Conservation (phyloP, 2,113 vertebrate species). For the Nannobrachium achirus region DNA sequence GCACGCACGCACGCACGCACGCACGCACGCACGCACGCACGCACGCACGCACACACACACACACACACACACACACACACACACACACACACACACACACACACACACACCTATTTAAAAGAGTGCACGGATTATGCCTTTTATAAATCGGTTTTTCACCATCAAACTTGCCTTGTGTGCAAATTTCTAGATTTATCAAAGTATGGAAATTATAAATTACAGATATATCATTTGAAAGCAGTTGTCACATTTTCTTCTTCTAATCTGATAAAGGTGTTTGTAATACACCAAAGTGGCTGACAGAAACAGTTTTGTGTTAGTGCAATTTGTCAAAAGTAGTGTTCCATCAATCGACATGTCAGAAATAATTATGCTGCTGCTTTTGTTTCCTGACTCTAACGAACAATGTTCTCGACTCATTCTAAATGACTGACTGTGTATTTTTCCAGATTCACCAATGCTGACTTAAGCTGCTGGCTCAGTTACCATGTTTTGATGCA, state of each 20-base stretch:
- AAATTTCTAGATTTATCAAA: slow-evolving; percentile 60
- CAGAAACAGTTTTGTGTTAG: slow-evolving; percentile 70
- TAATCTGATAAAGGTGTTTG: slow-evolving; percentile 58
- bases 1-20: too few species aligned
- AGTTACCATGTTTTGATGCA: slow-evolving; percentile 62
- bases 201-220: slow-evolving; percentile 58
- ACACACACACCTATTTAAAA: slow-evolving; percentile 10
- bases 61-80: too few species aligned
- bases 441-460: slow-evolving; percentile 68
- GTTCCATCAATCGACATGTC: slow-evolving; percentile 77
- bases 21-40: too few species aligned
- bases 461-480: slow-evolving; percentile 54
- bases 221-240: slow-evolving; percentile 65
- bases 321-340: slow-evolving; percentile 71
- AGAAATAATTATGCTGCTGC: slow-evolving; percentile 73
- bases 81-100: too few species aligned
- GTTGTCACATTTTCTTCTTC: slow-evolving; percentile 55
- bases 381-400: slow-evolving; percentile 65
- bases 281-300: slow-evolving; percentile 70
- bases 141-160: slow-evolving; percentile 8
- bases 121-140: slow-evolving; percentile 22
- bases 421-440: slow-evolving; percentile 71
- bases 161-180: slow-evolving; percentile 53
- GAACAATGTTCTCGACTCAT: slow-evolving; percentile 66
- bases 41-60: too few species aligned